Evolutionary conservation across 2,888 invertebrate genomes (phyloP), one percentile per base, ranked within the genome.

Genomic region (Drosophila nr. perissopoda): DNA sequence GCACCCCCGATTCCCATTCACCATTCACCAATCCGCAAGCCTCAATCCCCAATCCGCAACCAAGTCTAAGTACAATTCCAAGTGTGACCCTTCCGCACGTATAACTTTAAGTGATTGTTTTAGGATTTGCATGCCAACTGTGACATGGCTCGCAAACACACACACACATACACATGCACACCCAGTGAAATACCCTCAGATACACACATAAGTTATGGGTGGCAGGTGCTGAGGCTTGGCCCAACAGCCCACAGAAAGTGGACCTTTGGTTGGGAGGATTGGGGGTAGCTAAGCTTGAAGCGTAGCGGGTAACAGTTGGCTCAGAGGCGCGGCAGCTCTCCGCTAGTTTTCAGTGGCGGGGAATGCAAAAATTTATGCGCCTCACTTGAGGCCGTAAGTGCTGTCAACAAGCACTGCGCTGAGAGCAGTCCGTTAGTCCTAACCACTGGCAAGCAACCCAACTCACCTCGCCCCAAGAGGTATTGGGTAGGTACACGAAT

Each of bases 91-190:
- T 77, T 79, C 42, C 64, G 67, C 80, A 78, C 67, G 80, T 68
- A 61, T 57, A 72, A 81, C 48, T 70, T 70, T 48, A 78, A 81
- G 76, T 80, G 82, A 81, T 81, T 81, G 80, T 80, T 80, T 73
- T 65, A 76, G 76, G 78, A 81, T 80, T 80, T 80, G 80, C 82
- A 76, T 81, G 78, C 75, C 81, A 75, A 70, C 81, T 80, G 71
- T 72, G 69, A 68, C 71, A 73, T 56, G 40, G 40, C 38, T 40
- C 31, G 33, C 49, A 34, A 27, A 16, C 36, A 48, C 36, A 56
- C 52, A 73, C 33, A 49, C 18, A 31, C 11, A 33, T 33, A 33
- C 33, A 33, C 36, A 49, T 16, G 45, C 27, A 53, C 34, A 40
- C 48, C 58, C 53, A 58, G 34, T 13, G 16, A 56, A 38, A 63